Evolutionary conservation across 2,888 invertebrate species (phyloP).

Genomic region (Rhorus exstirpatorius): DNA sequence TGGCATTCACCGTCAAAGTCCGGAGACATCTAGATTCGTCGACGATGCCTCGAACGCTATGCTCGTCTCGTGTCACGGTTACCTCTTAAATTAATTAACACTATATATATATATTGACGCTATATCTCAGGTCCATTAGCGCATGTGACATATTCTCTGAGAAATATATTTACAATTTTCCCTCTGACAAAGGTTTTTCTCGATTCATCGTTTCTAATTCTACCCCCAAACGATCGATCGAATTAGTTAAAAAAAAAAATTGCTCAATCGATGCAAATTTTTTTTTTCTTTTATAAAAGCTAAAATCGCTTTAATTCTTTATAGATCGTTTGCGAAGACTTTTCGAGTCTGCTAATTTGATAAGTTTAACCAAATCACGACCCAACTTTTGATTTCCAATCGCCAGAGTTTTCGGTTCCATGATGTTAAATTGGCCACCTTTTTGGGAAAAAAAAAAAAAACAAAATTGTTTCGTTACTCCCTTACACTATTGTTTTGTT

Average conservation of each 20-base stretch:
- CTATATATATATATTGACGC: background rate
- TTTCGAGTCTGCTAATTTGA: slow-evolving; percentile 86
- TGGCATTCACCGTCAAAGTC: background rate
- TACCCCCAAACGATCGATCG: background rate
- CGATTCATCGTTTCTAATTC: background rate
- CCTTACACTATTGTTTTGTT: no score
- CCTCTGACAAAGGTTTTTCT: background rate
- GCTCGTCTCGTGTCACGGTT: slow-evolving; percentile 6
- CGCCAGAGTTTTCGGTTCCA: slow-evolving; percentile 88
- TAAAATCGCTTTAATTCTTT: background rate
- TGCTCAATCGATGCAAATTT: no score
- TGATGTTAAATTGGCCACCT: slow-evolving; percentile 87
- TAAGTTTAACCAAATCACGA: slow-evolving; percentile 86
- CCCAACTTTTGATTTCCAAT: slow-evolving; percentile 87
- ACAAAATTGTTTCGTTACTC: background rate
- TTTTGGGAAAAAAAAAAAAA: slow-evolving; percentile 57
- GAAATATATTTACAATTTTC: slow-evolving; percentile 7
- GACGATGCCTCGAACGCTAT: slow-evolving; percentile 11
- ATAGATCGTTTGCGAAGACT: slow-evolving; percentile 74
- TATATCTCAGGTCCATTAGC: background rate
- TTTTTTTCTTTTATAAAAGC: background rate
- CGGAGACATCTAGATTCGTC: slow-evolving; percentile 10
- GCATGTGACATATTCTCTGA: background rate
- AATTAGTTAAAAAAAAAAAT: no score
- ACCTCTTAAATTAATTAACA: slow-evolving; percentile 59